Evolutionary conservation across 2,888 invertebrate species (phyloP).

Genomic region (Helobdella robusta): DNA sequence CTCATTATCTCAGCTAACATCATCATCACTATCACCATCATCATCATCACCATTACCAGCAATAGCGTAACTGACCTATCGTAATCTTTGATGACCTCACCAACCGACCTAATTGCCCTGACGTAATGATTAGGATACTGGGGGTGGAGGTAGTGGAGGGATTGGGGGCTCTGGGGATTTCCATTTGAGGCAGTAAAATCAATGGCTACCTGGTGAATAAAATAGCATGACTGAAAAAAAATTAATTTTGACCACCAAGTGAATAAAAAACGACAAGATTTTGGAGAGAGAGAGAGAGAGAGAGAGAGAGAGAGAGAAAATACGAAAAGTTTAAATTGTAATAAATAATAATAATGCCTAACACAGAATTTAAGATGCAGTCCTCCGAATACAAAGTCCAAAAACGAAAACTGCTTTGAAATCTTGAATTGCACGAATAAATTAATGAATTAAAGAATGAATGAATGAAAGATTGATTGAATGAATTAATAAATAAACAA

Average conservation of each 20-base stretch:
- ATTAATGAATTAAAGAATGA: too few species aligned
- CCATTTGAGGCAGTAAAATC: slow-evolving; percentile 50
- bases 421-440: too few species aligned
- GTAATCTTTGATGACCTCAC: slow-evolving; percentile 46
- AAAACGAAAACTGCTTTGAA: slow-evolving; percentile 40
- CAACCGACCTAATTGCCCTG: slow-evolving; percentile 45
- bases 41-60: not conserved
- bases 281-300: too few species aligned
- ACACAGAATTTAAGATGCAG: slow-evolving; percentile 48
- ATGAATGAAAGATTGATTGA: too few species aligned
- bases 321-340: too few species aligned
- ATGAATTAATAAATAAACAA: too few species aligned
- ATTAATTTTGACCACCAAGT: not conserved
- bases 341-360: slow-evolving; percentile 32
- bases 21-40: not conserved
- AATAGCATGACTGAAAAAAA: not conserved
- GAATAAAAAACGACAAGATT: not conserved
- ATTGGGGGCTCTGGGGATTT: slow-evolving; percentile 40
- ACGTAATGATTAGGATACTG: slow-evolving; percentile 46
- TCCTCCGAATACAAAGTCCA: slow-evolving; percentile 48
- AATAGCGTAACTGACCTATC: slow-evolving; percentile 45
- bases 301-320: too few species aligned
- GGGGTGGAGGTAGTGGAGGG: slow-evolving; percentile 46
- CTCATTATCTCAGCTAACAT: too few species aligned
- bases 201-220: slow-evolving; percentile 41